A percentile compares a stretch with the other conserved stretches of the same genome.
Conservation (phyloP, 64 coral and sea anemone genomes). For the Pocillopora damicornis region DNA sequence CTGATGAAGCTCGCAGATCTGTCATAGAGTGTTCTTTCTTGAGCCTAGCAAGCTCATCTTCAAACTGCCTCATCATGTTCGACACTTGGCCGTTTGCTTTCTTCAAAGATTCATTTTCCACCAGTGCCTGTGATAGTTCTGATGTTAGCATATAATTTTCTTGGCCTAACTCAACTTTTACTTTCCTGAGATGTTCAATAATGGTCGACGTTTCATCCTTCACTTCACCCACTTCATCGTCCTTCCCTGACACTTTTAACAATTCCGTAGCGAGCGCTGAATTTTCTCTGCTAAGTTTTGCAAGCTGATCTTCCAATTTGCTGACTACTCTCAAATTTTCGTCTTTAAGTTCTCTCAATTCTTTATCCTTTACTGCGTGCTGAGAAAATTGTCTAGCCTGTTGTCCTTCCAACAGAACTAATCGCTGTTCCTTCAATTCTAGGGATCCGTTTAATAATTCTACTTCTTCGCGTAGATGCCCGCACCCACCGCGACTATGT, state of each 20-base stretch:
- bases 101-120: neutral
- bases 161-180: neutral
- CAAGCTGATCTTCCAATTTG: neutral
- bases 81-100: neutral
- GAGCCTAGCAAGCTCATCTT: neutral
- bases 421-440: neutral
- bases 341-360: neutral
- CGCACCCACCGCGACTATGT: neutral
- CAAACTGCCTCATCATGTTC: neutral
- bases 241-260: neutral
- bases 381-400: neutral
- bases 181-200: neutral
- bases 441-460: slow-evolving; percentile 6
- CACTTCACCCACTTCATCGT: neutral
- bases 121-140: neutral
- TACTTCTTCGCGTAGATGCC: slow-evolving; percentile 4
- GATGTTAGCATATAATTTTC: neutral
- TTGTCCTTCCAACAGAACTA: neutral
- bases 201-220: neutral
- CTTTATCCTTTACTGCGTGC: neutral
- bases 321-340: neutral
- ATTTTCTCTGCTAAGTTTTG: neutral
- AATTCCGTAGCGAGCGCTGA: neutral
- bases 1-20: too few species aligned
- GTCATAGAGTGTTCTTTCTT: neutral